phyloP scores from a whole-genome alignment of 64 coral and sea anemone genomes.

The Dendrophyllia cribrosa region DNA sequence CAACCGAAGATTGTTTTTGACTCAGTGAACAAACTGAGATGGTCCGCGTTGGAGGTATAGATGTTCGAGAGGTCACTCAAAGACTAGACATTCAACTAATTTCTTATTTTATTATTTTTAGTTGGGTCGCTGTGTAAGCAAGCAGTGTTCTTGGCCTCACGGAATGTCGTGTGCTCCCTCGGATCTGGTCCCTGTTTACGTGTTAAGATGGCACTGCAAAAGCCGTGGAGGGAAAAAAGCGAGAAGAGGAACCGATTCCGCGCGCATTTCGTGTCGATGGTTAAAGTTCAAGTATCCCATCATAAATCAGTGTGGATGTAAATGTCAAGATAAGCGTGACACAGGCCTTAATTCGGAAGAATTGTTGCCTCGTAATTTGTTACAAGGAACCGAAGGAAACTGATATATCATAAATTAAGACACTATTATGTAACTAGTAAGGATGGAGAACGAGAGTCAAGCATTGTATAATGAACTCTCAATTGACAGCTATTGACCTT shows the following conservation, averaged over 20 bases:
- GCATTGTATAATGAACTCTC: no score
- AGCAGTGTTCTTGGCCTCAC: slow-evolving; percentile 37
- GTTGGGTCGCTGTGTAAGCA: slow-evolving; percentile 28
- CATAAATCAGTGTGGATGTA: slow-evolving; percentile 1
- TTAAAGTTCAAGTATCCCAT: slow-evolving; percentile 2
- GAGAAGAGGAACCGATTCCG: not conserved
- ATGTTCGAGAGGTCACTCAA: no score
- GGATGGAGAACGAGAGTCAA: no score
- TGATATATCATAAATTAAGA: not conserved
- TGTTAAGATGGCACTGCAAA: slow-evolving; percentile 25
- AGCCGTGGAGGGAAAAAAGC: not conserved
- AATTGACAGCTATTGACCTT: no score
- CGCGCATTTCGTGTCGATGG: not conserved
- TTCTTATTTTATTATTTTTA: not conserved
- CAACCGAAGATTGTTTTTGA: no score
- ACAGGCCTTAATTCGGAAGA: not conserved
- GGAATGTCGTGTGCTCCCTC: slow-evolving; percentile 26
- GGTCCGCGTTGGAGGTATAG: no score
- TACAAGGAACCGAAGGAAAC: not conserved
- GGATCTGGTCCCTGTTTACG: not conserved
- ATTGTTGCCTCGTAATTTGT: not conserved
- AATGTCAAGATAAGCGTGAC: not conserved
- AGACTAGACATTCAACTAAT: no score
- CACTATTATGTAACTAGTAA: not conserved
- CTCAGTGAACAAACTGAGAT: no score